phyloP scores from a whole-genome alignment of 2,888 invertebrate genomes.

The Cancer borealis region DNA sequence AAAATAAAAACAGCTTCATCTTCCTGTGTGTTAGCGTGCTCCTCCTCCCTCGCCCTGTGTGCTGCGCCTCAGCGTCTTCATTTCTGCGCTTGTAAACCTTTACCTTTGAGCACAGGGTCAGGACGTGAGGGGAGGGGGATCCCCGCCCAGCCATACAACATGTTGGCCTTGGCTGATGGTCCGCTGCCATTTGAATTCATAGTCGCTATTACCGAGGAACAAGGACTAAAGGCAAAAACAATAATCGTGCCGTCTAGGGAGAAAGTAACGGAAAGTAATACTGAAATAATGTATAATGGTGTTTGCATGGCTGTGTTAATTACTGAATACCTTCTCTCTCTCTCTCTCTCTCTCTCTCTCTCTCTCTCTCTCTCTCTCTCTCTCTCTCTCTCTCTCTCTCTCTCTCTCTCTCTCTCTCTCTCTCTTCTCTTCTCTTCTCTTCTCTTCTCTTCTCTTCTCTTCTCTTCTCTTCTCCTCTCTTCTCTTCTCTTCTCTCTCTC shows the following conservation, averaged over 20 bases:
- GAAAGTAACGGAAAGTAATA: background rate
- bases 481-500: too few relatives aligned
- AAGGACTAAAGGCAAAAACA: background rate
- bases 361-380: too few relatives aligned
- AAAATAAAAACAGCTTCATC: background rate
- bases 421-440: too few relatives aligned
- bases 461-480: too few relatives aligned
- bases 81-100: constrained; percentile 33
- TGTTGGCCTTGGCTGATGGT: constrained; percentile 24
- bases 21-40: background rate
- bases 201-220: constrained; percentile 25
- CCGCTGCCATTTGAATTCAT: constrained; percentile 13
- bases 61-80: constrained; percentile 9
- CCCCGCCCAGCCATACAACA: constrained; percentile 27
- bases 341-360: too few relatives aligned
- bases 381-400: background rate
- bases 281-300: background rate
- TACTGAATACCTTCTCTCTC: background rate
- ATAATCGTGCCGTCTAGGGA: background rate
- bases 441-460: too few relatives aligned
- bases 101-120: background rate
- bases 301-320: background rate
- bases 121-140: constrained; percentile 30
- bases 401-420: background rate
- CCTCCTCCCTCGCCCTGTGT: background rate